Base-by-base conservation (phyloP, 2,113 vertebrate genomes). In the Ceuthmochares aereus region DNA sequence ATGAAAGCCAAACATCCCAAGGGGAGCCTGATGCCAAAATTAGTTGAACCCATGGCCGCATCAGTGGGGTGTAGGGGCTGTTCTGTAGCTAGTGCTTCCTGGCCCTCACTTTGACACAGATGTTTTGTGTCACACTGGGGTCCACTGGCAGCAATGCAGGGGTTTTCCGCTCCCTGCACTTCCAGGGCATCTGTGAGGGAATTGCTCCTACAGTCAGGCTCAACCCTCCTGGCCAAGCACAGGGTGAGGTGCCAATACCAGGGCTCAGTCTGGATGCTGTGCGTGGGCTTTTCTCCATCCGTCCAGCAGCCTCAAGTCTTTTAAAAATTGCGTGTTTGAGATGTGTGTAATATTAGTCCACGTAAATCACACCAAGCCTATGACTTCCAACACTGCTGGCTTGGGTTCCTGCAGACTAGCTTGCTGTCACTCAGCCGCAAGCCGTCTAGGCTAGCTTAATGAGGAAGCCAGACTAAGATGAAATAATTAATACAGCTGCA, bases 401-500 rank as follows among this genome's bases (percentile, higher is more conserved):
- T 52, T 80, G 59, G 82, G 23, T 68, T 93, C 66, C 78, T 81
- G 49, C 78, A 93, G 94, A 64, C 84, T 88, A 72, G 56, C 69
- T 93, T 0, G 2, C 91, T 79, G 92, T 95, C 84, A 93, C 84
- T 97, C 91, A 95, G 88, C 77, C 54, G 30, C 1, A 2, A 84
- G 77, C 63, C 0, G 59, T 93, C 89, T 95, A 94, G 89, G 86
- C 89, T 87, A 91, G 90, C 87, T 95, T 96, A 97, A 97, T 82
- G 92, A 89, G 84, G 94, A 92, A 95, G 95, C 91, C 97, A 95
- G 94, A 87, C 91, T 91, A 91, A 95, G 93, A 95, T 95, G 95
- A 96, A 91, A 95, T 88, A 96, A 97, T 90, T 97, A 80, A 87
- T 87, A 74, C 91, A 96, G 95, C 95, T 97, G 97, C 87, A 82